Evolutionary conservation across 2,113 vertebrate genomes (phyloP).

Genomic region (Vombatus ursinus): DNA sequence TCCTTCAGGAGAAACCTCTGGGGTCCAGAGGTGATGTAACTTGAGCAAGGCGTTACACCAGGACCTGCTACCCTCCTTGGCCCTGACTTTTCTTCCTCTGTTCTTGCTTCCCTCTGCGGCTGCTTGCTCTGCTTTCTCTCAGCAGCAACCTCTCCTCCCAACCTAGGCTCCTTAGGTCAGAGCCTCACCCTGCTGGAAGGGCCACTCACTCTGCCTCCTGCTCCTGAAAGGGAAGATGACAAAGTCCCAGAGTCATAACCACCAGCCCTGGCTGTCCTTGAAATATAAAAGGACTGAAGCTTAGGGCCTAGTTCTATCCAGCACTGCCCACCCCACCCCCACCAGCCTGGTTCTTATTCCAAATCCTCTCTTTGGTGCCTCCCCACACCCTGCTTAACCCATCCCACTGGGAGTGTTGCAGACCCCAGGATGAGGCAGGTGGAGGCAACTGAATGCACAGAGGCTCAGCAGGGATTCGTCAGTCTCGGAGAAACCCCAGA

Average conservation of each 20-base stretch:
- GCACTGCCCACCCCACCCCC: not conserved
- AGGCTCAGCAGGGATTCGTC: not conserved
- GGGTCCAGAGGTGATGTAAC: not conserved
- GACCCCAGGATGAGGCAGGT: not conserved
- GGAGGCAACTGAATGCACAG: not conserved
- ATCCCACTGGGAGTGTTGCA: not conserved
- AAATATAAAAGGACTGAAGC: not conserved
- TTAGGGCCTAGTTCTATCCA: too few species aligned
- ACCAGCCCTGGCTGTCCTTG: not conserved
- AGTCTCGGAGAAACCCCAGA: fast-evolving
- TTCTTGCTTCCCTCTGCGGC: not conserved
- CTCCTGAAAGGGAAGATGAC: not conserved
- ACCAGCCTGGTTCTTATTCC: not conserved
- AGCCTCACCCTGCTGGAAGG: not conserved
- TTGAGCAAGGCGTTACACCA: not conserved
- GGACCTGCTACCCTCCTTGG: not conserved
- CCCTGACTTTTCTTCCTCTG: not conserved
- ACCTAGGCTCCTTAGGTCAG: not conserved
- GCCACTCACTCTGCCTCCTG: not conserved
- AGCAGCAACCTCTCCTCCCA: not conserved
- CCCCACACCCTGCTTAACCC: not conserved
- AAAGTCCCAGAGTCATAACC: not conserved
- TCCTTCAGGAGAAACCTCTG: not conserved
- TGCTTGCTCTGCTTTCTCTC: not conserved
- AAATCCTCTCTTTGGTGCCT: not conserved